Evolutionary conservation across 92 coral and sea anemone genomes (phyloP).

Genomic region (Umimayanthus kanabou): DNA sequence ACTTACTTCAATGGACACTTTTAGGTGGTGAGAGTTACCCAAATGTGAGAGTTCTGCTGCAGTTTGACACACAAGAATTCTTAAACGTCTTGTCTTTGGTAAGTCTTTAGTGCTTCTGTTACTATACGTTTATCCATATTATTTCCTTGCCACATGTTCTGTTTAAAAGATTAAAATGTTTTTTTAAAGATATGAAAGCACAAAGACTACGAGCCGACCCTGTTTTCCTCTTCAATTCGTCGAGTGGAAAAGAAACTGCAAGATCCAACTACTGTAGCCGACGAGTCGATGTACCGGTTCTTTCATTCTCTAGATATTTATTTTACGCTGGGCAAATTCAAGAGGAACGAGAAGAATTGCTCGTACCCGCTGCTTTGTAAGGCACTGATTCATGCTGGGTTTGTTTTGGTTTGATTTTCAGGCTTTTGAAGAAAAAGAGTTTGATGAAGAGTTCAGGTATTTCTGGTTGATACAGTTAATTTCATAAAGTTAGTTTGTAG

Average conservation of each 20-base stretch:
- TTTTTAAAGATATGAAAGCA: too few relatives aligned
- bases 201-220: neutral
- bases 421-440: constrained; percentile 95
- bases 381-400: neutral
- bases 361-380: neutral
- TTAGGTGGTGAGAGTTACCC: constrained; percentile 79
- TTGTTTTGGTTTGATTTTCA: constrained; percentile 39
- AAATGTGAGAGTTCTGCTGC: constrained; percentile 71
- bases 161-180: too few relatives aligned
- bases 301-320: too few relatives aligned
- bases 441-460: constrained; percentile 89
- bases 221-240: neutral
- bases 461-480: too few relatives aligned
- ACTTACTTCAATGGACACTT: neutral
- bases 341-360: too few relatives aligned
- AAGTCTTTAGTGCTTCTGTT: constrained; percentile 17
- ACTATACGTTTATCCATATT: neutral
- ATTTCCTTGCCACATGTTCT: too few relatives aligned
- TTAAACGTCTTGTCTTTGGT: constrained; percentile 94
- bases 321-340: too few relatives aligned
- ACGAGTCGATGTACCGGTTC: too few relatives aligned
- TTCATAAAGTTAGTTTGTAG: neutral
- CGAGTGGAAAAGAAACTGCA: neutral
- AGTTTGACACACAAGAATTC: constrained; percentile 92
- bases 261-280: too few relatives aligned